These are phyloP conservation scores for Byasa hedistus DNA, from an alignment of 2,888 invertebrate genomes.

Conservation along the genomic window DNA sequence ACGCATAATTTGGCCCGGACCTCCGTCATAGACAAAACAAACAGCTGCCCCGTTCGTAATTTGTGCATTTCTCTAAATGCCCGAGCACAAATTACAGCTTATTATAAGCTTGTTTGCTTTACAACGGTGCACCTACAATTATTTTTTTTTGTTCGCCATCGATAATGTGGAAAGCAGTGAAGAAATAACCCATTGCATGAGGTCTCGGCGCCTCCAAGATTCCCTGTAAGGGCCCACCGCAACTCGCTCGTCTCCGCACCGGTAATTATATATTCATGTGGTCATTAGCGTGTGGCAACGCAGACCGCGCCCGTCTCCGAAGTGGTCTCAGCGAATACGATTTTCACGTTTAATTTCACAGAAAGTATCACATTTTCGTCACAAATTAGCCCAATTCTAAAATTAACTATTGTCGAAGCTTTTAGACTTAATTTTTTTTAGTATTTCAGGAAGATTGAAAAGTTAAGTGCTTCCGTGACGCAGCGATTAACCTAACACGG, in stretches of 20 bases:
- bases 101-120: constrained; percentile 81
- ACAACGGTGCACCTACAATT: constrained; percentile 78
- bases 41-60: constrained; percentile 76
- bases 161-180: constrained; percentile 76
- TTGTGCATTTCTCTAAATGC: constrained; percentile 80
- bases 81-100: constrained; percentile 79
- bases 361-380: neutral
- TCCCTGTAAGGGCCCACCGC: constrained; percentile 50
- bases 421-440: neutral
- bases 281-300: constrained; percentile 49
- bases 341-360: constrained; percentile 44
- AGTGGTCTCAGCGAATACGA: constrained; percentile 56
- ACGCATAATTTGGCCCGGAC: constrained; percentile 77
- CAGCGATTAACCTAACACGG: too few species aligned
- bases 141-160: constrained; percentile 70
- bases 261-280: constrained; percentile 50
- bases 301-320: constrained; percentile 42
- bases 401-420: too few species aligned
- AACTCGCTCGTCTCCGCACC: constrained; percentile 40
- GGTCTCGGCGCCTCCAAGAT: constrained; percentile 69
- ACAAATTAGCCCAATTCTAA: too few species aligned
- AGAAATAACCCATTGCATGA: constrained; percentile 74
- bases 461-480: neutral
- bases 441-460: neutral
- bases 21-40: constrained; percentile 80